phyloP scores from a whole-genome alignment of 1,140 invertebrate species.

The Sycobia sp. region DNA sequence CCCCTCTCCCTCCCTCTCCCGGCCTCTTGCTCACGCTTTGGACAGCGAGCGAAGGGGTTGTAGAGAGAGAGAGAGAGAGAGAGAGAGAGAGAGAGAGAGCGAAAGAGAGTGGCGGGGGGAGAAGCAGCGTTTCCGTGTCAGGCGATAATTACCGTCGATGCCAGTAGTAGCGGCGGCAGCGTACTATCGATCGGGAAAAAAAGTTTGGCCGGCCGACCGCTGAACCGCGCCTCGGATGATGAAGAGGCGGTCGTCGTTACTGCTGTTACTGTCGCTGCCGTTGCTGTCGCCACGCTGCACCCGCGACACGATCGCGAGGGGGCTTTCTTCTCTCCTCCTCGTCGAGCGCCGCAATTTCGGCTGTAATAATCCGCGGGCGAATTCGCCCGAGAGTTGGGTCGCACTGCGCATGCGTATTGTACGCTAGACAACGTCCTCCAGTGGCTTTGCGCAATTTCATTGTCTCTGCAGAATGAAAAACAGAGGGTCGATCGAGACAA shows the following conservation, averaged over 20 bases:
- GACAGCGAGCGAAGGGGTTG: neutral
- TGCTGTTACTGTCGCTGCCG: too few species aligned
- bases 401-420: too few species aligned
- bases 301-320: neutral
- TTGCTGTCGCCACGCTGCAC: neutral
- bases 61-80: neutral
- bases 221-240: constrained; percentile 55
- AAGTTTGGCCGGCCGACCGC: constrained; percentile 27
- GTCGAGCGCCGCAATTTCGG: too few species aligned
- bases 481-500: too few species aligned
- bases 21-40: neutral
- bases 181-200: constrained; percentile 41
- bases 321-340: too few species aligned
- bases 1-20: neutral
- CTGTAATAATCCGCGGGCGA: too few species aligned
- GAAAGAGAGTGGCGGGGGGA: too few species aligned
- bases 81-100: too few species aligned
- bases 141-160: constrained; percentile 32
- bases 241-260: constrained; percentile 50
- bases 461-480: too few species aligned
- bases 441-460: too few species aligned
- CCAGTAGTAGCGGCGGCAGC: constrained; percentile 34
- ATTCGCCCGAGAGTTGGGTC: too few species aligned
- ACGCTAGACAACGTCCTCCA: too few species aligned
- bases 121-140: constrained; percentile 17